Percentiles rank a stretch among this genome's conserved stretches.
Conservation (phyloP, 2,113 vertebrate species). For the Aspidoscelis tigris region DNA sequence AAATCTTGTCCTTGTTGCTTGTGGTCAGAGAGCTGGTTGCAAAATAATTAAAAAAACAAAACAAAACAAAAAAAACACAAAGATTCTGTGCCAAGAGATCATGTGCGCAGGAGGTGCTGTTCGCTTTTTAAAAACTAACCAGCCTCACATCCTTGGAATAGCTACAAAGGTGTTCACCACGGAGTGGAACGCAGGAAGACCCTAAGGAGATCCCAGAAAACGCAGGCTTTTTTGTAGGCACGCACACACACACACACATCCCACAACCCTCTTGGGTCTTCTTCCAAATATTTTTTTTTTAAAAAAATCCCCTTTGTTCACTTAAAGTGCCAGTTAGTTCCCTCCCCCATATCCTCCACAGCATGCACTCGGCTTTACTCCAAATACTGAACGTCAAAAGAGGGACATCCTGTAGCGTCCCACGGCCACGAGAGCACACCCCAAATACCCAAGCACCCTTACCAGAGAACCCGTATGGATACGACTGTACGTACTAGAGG, state of each 20-base stretch:
- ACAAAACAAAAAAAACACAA: conserved; percentile 11
- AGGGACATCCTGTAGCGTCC: neutral
- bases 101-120: conserved; percentile 36
- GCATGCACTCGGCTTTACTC: conserved; percentile 24
- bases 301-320: neutral
- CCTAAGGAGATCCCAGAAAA: conserved; percentile 48
- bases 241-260: neutral
- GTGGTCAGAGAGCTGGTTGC: conserved; percentile 42
- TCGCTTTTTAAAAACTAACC: conserved; percentile 32
- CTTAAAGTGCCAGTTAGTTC: neutral
- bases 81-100: conserved; percentile 40
- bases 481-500: conserved; percentile 40
- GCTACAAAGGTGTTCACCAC: conserved; percentile 36
- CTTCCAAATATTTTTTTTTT: neutral
- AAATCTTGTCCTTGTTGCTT: conserved; percentile 43
- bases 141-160: conserved; percentile 43
- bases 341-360: neutral
- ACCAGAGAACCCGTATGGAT: conserved; percentile 24
- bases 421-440: neutral
- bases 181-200: conserved; percentile 42
- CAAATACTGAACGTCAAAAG: neutral
- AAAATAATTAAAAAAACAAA: conserved; percentile 21
- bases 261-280: conserved; percentile 6
- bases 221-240: conserved; percentile 40
- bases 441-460: conserved; percentile 30